Base-by-base conservation (phyloP, 64 coral and sea anemone genomes). In the Platygyra sinensis region DNA sequence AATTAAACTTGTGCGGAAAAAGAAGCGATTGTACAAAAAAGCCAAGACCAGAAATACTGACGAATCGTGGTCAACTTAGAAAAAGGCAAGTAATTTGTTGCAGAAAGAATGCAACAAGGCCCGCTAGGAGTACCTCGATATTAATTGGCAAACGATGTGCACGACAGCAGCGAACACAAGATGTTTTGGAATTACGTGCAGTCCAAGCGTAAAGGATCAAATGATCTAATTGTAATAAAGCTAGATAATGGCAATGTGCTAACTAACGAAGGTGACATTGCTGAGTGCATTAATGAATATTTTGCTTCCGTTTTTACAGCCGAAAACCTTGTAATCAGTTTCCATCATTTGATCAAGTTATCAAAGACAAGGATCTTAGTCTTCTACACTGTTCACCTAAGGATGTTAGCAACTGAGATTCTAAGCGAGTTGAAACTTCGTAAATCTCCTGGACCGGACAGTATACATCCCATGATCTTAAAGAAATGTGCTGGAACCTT, bases 161-260 rank as follows among this genome's bases (percentile, higher is more conserved):
- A 89, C 22, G 59, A 89, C 18, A 51, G n/a, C n/a, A 64, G 51
- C 29, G 64, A 90, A 27, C 31, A 72, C 49, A 90, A 81, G 30
- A 1, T 81, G 5, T 80, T 82, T 82, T 90, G 89, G 89, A 82
- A 90, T 69, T 90, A 90, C 67, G 88, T 80, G 24, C 18, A 62
- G 15, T 80, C 88, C 15, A 87, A 54, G 52, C 64, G 84, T 10
- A 74, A 73, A 67, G 84, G 84, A 54, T 69, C 84, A 52, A 72
- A 87, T 73, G 84, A 87, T 87, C 29, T 87, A 73, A 87, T 87
- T 59, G 30, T 57, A 19, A 69, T 52, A 55, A 87, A 75, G 86
- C 15, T 87, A 5, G 80, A 19, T 57, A 87, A 87, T 73, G 84
- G 2, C 16, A 59, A 32, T 19, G 49, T 51, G 36, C 32, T 77